Evolutionary conservation across 2,888 invertebrate species (phyloP).

Genomic region (Lutraria lutraria): DNA sequence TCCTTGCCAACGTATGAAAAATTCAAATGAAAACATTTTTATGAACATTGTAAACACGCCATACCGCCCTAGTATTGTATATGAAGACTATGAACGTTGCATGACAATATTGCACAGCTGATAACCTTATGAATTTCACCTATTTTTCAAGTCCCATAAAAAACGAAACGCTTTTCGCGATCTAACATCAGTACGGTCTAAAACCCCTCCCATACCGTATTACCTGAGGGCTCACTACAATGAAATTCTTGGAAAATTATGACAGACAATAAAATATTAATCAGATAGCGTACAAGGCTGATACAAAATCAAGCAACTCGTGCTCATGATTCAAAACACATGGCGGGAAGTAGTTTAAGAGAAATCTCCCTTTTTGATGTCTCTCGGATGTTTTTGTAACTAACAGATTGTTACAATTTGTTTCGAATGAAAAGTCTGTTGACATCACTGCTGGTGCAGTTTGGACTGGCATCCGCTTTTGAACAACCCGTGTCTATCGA

Average conservation of each 20-base stretch:
- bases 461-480: neutral
- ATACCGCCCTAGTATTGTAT: neutral
- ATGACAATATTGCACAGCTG: neutral
- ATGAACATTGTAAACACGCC: neutral
- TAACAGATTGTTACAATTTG: constrained; percentile 7
- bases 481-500: neutral
- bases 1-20: neutral
- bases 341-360: constrained; percentile 35
- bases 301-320: constrained; percentile 30
- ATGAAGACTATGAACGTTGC: neutral
- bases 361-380: neutral
- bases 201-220: constrained; percentile 17
- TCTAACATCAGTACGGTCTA: neutral
- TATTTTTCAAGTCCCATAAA: neutral
- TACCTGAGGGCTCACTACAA: constrained; percentile 30
- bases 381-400: neutral
- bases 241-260: constrained; percentile 39
- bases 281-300: constrained; percentile 10
- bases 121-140: neutral
- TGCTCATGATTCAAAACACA: constrained; percentile 41
- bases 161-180: constrained; percentile 1
- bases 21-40: neutral
- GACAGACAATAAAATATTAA: constrained; percentile 36
- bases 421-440: neutral
- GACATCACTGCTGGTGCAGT: neutral